Percentiles rank a stretch among this genome's conserved stretches.
Evolutionary conservation across 2,113 vertebrate species (phyloP).

Genomic region (Hymenochirus boettgeri): DNA sequence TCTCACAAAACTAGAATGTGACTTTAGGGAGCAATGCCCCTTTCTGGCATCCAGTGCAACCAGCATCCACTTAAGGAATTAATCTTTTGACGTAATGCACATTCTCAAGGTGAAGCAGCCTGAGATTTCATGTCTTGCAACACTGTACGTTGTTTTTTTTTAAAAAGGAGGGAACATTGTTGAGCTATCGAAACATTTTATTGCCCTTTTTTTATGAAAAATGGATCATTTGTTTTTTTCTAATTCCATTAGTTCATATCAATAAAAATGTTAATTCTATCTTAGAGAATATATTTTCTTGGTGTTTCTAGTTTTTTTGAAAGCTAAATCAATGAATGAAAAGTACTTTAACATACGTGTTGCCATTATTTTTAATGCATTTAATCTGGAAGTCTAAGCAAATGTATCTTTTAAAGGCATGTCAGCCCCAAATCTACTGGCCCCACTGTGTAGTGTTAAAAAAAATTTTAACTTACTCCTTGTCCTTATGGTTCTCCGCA

Average conservation of each 20-base stretch:
- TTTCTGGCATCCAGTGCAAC: background rate
- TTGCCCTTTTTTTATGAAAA: slow-evolving; percentile 14
- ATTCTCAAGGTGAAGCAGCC: slow-evolving; percentile 15
- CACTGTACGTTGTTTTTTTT: background rate
- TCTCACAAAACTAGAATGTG: slow-evolving; percentile 18
- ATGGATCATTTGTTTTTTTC: slow-evolving; percentile 17
- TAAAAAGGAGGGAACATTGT: background rate
- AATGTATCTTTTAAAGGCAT: no score
- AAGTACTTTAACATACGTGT: no score
- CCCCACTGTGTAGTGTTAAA: no score
- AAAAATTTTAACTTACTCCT: no score
- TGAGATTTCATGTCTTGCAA: background rate
- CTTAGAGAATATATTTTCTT: slow-evolving; percentile 10
- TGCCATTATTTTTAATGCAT: no score
- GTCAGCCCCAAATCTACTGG: no score
- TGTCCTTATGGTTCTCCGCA: no score
- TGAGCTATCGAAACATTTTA: background rate
- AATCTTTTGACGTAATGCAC: background rate
- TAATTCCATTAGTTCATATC: slow-evolving; percentile 25
- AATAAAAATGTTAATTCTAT: slow-evolving; percentile 6
- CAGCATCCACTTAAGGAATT: background rate
- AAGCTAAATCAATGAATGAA: no score
- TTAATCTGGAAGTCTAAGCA: no score
- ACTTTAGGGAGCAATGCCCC: slow-evolving; percentile 15
- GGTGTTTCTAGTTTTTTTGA: no score